These are phyloP conservation scores for Zosterops japonicus DNA, from an alignment of 2,113 vertebrate genomes.

Conservation along the genomic window DNA sequence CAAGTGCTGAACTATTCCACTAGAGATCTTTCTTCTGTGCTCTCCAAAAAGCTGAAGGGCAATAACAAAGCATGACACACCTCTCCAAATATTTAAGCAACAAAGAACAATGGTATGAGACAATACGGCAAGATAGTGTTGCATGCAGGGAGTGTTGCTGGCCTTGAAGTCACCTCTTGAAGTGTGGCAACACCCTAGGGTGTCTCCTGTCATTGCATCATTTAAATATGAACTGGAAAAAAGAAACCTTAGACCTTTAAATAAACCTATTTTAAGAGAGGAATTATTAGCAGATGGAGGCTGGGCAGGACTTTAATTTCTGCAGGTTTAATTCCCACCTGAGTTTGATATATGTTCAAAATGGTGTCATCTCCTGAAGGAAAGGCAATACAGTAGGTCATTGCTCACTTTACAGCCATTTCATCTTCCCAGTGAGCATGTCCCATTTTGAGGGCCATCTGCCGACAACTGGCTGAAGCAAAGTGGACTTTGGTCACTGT, in stretches of 20 bases:
- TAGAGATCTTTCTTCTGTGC: background rate
- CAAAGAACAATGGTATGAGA: conserved; percentile 41
- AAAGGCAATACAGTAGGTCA: background rate
- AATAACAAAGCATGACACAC: background rate
- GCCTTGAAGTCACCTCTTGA: conserved; percentile 58
- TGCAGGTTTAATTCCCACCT: background rate
- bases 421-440: background rate
- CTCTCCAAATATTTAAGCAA: conserved; percentile 53
- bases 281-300: background rate
- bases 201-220: conserved; percentile 56
- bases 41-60: background rate
- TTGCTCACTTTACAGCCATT: background rate
- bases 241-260: conserved; percentile 15
- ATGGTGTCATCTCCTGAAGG: background rate
- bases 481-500: background rate
- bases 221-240: background rate
- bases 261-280: background rate
- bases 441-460: background rate
- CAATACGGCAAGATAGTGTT: conserved; percentile 30
- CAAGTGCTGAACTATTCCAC: background rate
- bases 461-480: background rate
- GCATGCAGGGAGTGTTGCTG: conserved; percentile 41
- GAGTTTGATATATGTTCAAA: background rate
- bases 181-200: conserved; percentile 51
- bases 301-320: background rate